These are phyloP conservation scores for Drepana falcataria DNA, from an alignment of 2,888 invertebrate species.

Conservation along the genomic window DNA sequence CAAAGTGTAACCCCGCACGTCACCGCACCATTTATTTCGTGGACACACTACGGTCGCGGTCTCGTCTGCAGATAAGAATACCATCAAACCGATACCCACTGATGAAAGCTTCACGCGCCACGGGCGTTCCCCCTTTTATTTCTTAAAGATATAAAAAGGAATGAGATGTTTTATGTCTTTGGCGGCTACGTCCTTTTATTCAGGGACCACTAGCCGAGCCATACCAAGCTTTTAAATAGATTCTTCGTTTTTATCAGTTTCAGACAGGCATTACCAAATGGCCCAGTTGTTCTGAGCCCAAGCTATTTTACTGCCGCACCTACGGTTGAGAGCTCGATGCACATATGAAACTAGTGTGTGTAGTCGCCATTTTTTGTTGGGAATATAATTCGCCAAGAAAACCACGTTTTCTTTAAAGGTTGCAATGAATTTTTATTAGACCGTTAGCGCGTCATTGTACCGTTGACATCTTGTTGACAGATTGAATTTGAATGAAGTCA, in stretches of 20 bases:
- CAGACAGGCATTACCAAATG: slow-evolving; percentile 7
- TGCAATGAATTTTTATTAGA: too few species aligned
- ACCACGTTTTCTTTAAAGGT: too few species aligned
- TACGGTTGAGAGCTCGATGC: too few species aligned
- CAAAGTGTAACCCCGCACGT: slow-evolving; percentile 59
- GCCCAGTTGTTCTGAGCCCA: too few species aligned
- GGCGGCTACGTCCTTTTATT: slow-evolving; percentile 46
- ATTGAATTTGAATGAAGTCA: too few species aligned
- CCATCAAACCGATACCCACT: slow-evolving; percentile 41
- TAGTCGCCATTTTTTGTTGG: too few species aligned
- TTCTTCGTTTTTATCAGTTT: neutral
- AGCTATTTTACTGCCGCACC: too few species aligned
- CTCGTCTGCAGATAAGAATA: slow-evolving; percentile 46
- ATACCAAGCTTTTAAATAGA: slow-evolving; percentile 9
- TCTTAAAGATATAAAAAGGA: slow-evolving; percentile 61
- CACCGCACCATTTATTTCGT: slow-evolving; percentile 57
- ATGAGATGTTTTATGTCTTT: slow-evolving; percentile 61
- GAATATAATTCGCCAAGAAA: too few species aligned
- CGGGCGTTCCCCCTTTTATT: slow-evolving; percentile 52
- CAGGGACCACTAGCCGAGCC: slow-evolving; percentile 33
- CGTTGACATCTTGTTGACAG: too few species aligned
- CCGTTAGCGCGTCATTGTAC: too few species aligned
- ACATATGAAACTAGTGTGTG: too few species aligned
- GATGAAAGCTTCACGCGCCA: slow-evolving; percentile 50
- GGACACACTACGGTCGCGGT: slow-evolving; percentile 42